phyloP scores from a whole-genome alignment of 1,140 invertebrate species.

The Coenobita brevimanus region DNA sequence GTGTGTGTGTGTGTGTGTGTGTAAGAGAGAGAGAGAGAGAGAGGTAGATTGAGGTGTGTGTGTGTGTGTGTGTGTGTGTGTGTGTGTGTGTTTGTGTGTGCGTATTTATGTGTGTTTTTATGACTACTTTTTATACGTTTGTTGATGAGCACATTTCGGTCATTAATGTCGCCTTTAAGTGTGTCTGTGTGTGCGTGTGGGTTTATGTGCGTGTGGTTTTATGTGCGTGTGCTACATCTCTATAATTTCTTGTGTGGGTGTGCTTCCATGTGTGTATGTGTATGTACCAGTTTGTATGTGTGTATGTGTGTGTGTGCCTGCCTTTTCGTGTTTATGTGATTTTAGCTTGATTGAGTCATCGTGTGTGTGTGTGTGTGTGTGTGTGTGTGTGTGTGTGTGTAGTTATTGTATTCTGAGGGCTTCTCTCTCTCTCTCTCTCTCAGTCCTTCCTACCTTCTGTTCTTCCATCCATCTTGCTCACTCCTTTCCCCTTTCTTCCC shows the following conservation, averaged over 20 bases:
- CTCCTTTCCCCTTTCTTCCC: not conserved
- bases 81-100: not conserved
- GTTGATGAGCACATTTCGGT: no score
- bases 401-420: not conserved
- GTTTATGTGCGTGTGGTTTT: conserved; percentile 3
- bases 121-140: no score
- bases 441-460: not conserved
- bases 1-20: conserved; percentile 29
- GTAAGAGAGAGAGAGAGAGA: not conserved
- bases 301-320: not conserved
- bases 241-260: not conserved
- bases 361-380: not conserved
- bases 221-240: conserved; percentile 5
- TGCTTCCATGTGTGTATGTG: not conserved
- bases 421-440: no score
- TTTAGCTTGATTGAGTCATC: not conserved
- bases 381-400: not conserved
- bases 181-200: not conserved
- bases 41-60: not conserved
- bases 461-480: not conserved
- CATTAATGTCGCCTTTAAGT: no score
- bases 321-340: not conserved
- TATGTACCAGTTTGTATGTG: not conserved
- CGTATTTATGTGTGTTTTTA: not conserved
- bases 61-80: not conserved